Base-by-base conservation (phyloP, 1,140 invertebrate species). In the Heliconius himera region DNA sequence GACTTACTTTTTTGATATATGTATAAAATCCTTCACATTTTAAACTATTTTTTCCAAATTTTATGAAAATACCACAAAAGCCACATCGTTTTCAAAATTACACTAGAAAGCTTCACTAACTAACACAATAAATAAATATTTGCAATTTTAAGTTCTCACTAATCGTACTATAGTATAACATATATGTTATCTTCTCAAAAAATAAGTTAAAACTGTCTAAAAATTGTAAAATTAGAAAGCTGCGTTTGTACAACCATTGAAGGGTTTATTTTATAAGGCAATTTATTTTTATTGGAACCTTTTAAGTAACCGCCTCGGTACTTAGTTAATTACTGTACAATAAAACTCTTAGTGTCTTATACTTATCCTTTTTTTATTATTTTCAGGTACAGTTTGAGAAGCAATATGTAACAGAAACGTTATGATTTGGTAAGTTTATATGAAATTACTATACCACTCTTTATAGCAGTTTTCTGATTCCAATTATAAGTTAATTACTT, bases 211-310 rank as follows among this genome's bases (percentile, higher is more conserved):
- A 70, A 80, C 72, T 76, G 60, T 73, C 75, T 70, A 73, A 74
- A 51, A 76, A 77, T 66, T 46, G 46, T 51, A n/a, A 51, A 81
- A 74, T 76, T 78, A 78, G 60, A 66, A 66, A 66, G 60, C 60
- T 26, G 26, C 60, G 11, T 66, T 72, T 79, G 74, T 74, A 71
- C 78, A 77, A 81, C 54, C 74, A 82, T 33, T 74, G 76, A 86
- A 87, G 87, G 86, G 87, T 85, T 89, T 80, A 86, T 82, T 87
- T 87, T 88, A 87, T 84, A 83, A 84, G n/a, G 82, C 86, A 84
- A 86, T 86, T 83, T 60, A 81, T 36, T 80, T 78, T 71, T 78
- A 76, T 77, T 76, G 33, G 60, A 78, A 41, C 72, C 75, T 84
- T 84, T 86, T 77, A 81, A 82, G 79, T 76, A 80, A 66, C 85